Conservation (phyloP, 1,140 invertebrate species). For the Drosophila rhopaloa region DNA sequence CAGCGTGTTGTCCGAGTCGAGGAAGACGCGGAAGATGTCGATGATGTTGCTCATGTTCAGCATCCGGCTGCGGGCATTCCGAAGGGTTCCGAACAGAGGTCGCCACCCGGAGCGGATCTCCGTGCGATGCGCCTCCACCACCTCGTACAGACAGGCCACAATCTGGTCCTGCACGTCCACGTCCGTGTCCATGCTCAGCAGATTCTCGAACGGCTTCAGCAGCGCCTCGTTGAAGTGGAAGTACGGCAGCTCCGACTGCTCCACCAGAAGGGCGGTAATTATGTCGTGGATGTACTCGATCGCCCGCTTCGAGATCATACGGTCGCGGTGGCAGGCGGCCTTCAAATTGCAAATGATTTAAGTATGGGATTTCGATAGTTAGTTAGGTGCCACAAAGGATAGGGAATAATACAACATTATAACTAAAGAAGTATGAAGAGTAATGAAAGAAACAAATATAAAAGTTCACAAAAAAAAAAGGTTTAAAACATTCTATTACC, state of each 20-base stretch:
- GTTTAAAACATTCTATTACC: no score
- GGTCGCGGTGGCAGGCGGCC: conserved; percentile 96
- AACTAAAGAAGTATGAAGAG: no score
- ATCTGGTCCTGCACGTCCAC: conserved; percentile 95
- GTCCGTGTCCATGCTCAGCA: conserved; percentile 95
- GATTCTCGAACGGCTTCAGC: conserved; percentile 97
- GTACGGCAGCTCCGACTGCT: conserved; percentile 94
- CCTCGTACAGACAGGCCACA: conserved; percentile 97
- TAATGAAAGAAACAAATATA: no score
- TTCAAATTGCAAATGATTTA: conserved; percentile 59
- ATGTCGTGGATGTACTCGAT: conserved; percentile 97
- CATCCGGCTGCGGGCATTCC: conserved; percentile 90
- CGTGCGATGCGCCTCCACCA: conserved; percentile 95
- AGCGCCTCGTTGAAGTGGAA: conserved; percentile 98
- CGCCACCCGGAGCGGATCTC: conserved; percentile 97
- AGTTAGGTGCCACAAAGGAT: no score
- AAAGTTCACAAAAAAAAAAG: no score
- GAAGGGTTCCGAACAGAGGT: conserved; percentile 94
- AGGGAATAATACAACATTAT: no score
- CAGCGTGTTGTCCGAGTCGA: conserved; percentile 95
- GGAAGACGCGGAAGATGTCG: conserved; percentile 96
- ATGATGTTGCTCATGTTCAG: conserved; percentile 89
- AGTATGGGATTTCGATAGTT: no score
- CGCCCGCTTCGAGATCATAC: conserved; percentile 94
- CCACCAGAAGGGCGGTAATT: conserved; percentile 94